Percentiles rank a stretch among this genome's conserved stretches.
Conservation (phyloP, 2,888 invertebrate genomes). For the Himalopsyche anomala region DNA sequence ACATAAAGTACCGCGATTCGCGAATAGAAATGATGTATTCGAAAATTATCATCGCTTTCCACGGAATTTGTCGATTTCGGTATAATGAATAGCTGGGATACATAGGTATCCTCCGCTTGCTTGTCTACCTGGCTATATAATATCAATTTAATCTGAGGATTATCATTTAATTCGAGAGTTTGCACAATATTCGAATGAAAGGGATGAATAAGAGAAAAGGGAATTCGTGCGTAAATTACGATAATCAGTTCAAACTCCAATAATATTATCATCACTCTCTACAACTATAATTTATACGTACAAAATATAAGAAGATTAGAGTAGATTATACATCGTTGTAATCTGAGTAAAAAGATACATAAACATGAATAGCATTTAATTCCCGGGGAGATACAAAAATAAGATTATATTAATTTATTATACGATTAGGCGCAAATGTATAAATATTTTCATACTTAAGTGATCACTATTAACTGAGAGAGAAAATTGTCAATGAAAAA, state of each 20-base stretch:
- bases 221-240: conserved; percentile 40
- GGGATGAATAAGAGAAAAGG: not conserved
- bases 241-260: conserved; percentile 35
- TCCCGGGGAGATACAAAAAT: no score
- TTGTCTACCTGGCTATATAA: not conserved
- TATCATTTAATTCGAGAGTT: conserved; percentile 32
- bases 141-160: conserved; percentile 32
- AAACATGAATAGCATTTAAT: no score
- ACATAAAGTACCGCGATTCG: conserved; percentile 41
- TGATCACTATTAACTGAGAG: no score
- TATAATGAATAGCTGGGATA: not conserved
- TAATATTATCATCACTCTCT: not conserved
- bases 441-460: no score
- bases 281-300: no score
- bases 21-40: conserved; percentile 9
- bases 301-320: no score
- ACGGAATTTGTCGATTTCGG: conserved; percentile 31
- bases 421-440: no score
- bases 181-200: conserved; percentile 18
- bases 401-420: no score
- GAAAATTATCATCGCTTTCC: conserved; percentile 21
- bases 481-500: no score
- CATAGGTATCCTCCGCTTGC: not conserved
- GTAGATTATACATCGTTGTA: no score
- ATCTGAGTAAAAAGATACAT: no score